These are phyloP conservation scores for Apamea anceps DNA, from an alignment of 2,888 invertebrate species.

Conservation along the genomic window DNA sequence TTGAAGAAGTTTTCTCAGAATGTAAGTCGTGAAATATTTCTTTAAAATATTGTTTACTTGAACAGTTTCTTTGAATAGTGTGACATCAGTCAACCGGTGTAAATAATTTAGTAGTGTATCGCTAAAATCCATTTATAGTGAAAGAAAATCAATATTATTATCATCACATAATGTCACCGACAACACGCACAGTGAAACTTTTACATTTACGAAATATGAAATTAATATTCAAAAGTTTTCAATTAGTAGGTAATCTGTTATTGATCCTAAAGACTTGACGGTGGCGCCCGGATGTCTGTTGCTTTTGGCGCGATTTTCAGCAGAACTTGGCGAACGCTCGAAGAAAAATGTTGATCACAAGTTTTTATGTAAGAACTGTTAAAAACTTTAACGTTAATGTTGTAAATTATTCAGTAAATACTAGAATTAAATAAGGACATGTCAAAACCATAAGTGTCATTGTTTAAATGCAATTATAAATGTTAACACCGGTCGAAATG, in stretches of 20 bases:
- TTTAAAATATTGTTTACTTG: not conserved
- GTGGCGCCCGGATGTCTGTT: constrained; percentile 54
- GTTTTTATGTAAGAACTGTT: constrained; percentile 35
- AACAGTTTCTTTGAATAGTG: not conserved
- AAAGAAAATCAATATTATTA: constrained; percentile 27
- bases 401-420: not conserved
- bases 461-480: constrained; percentile 5
- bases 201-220: constrained; percentile 45
- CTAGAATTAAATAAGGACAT: not conserved
- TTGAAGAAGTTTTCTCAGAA: constrained; percentile 73
- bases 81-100: not conserved
- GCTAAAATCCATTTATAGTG: not conserved
- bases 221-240: constrained; percentile 44
- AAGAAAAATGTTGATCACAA: constrained; percentile 39
- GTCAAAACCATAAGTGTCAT: constrained; percentile 6
- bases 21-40: constrained; percentile 67
- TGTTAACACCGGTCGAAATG: constrained; percentile 26
- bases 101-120: constrained; percentile 11
- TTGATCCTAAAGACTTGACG: constrained; percentile 27
- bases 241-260: constrained; percentile 33
- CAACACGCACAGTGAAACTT: constrained; percentile 29
- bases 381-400: not conserved
- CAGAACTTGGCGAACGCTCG: constrained; percentile 35
- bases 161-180: constrained; percentile 13
- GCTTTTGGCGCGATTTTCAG: constrained; percentile 48